phyloP scores from a whole-genome alignment of 1,140 invertebrate species.

The Lucilia cuprina region DNA sequence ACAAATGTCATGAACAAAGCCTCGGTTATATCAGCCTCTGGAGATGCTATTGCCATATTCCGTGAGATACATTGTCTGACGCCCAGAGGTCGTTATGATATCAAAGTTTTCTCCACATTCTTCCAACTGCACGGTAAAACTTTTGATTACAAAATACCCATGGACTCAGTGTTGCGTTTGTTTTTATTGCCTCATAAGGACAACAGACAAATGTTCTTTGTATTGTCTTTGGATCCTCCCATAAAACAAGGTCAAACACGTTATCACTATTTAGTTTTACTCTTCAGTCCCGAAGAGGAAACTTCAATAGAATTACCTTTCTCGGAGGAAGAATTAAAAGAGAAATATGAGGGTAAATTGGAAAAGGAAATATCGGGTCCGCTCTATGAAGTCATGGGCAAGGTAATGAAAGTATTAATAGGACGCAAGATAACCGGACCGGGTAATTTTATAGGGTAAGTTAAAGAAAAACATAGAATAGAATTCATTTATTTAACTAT shows the following conservation, averaged over 20 bases:
- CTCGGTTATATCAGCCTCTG: slow-evolving; percentile 95
- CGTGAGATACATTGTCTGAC: slow-evolving; percentile 97
- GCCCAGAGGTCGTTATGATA: slow-evolving; percentile 98
- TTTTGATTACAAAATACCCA: slow-evolving; percentile 99
- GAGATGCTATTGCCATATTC: slow-evolving; percentile 97
- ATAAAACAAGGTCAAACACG: slow-evolving; percentile 99
- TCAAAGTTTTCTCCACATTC: slow-evolving; percentile 97
- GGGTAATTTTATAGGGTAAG: slow-evolving; percentile 87
- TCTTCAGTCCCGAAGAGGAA: slow-evolving; percentile 95
- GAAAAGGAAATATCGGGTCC: slow-evolving; percentile 90
- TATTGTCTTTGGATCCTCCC: slow-evolving; percentile 97
- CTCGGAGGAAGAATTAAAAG: slow-evolving; percentile 89
- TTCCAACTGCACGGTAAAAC: slow-evolving; percentile 99
- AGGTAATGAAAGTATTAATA: slow-evolving; percentile 95
- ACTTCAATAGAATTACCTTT: slow-evolving; percentile 91
- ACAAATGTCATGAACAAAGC: slow-evolving; percentile 96
- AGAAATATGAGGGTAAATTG: slow-evolving; percentile 94
- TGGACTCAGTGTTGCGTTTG: slow-evolving; percentile 91
- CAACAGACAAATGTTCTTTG: slow-evolving; percentile 97
- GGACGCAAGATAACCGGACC: slow-evolving; percentile 95
- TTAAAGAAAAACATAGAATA: slow-evolving; percentile 3
- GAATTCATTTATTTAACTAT: slow-evolving; percentile 28
- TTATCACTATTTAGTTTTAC: slow-evolving; percentile 92
- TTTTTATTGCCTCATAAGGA: slow-evolving; percentile 98
- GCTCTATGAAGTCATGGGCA: slow-evolving; percentile 94